Percentiles rank a stretch among this genome's conserved stretches.
Conservation (phyloP, 2,797 vertebrate species). For the Cynodonichthys magdalenae region DNA sequence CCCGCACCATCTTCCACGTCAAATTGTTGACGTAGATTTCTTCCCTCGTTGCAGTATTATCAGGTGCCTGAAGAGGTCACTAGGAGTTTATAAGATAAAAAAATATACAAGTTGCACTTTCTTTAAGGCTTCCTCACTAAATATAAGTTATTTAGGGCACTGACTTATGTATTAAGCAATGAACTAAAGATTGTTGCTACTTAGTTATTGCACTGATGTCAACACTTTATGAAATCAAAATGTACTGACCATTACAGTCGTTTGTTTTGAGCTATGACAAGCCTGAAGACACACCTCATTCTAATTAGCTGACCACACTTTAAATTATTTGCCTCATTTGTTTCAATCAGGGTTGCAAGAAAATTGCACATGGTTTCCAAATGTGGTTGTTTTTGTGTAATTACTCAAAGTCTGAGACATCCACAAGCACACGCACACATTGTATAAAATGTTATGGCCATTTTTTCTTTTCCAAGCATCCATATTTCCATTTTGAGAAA, state of each 20-base stretch:
- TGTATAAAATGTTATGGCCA: too few species aligned
- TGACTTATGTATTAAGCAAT: constrained; percentile 21
- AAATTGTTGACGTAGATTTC: constrained; percentile 62
- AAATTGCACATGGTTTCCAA: constrained; percentile 62
- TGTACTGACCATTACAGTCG: constrained; percentile 37
- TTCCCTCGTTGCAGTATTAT: constrained; percentile 18
- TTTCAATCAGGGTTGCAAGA: constrained; percentile 65
- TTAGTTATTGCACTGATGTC: constrained; percentile 36
- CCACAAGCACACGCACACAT: not conserved
- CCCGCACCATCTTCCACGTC: constrained; percentile 64
- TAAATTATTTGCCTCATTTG: constrained; percentile 71
- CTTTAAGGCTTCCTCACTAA: not conserved
- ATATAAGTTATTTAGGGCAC: not conserved
- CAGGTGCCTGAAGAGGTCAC: constrained; percentile 53
- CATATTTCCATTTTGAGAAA: constrained; percentile 8
- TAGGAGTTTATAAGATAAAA: constrained; percentile 5
- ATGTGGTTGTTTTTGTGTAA: constrained; percentile 42
- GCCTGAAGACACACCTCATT: constrained; percentile 40
- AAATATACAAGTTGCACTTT: not conserved
- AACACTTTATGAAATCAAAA: constrained; percentile 49
- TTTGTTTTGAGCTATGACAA: constrained; percentile 50
- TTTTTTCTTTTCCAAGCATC: constrained; percentile 33
- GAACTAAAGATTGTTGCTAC: constrained; percentile 9
- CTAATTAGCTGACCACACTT: constrained; percentile 47
- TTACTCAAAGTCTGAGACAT: constrained; percentile 27